Percentiles rank a stretch among this genome's conserved stretches.
phyloP scores from a whole-genome alignment of 2,113 vertebrate genomes.

The Sander vitreus region DNA sequence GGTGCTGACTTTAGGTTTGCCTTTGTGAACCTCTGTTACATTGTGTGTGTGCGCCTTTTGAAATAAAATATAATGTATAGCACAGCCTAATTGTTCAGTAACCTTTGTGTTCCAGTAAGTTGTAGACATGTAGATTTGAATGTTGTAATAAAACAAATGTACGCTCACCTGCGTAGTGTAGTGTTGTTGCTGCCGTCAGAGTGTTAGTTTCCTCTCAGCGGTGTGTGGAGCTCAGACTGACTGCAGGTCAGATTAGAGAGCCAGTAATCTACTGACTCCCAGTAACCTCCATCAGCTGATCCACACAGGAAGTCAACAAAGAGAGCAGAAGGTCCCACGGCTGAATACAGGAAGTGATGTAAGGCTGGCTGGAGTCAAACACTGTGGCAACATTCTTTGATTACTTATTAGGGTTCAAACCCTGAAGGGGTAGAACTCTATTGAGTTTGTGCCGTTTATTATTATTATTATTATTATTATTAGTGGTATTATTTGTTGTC shows the following conservation, averaged over 20 bases:
- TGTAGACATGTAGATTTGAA: not conserved
- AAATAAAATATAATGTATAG: not conserved
- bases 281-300: constrained; percentile 44
- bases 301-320: not conserved
- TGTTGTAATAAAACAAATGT: not conserved
- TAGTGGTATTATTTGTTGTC: too few species aligned
- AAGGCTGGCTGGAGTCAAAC: not conserved
- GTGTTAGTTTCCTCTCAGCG: not conserved
- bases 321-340: not conserved
- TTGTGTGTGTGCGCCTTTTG: not conserved
- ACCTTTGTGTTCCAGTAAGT: not conserved
- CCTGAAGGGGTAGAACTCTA: too few species aligned
- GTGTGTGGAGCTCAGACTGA: not conserved
- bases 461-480: too few species aligned
- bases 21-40: not conserved
- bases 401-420: too few species aligned
- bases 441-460: too few species aligned
- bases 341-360: not conserved
- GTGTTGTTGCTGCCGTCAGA: constrained; percentile 1
- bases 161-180: constrained; percentile 38
- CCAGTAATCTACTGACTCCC: constrained; percentile 56
- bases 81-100: not conserved
- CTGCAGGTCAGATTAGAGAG: constrained; percentile 12
- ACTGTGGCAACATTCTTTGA: not conserved
- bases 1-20: too few species aligned